Percentiles rank a stretch among this genome's conserved stretches.
Conservation (phyloP, 2,797 vertebrate genomes). For the Alfaro cultratus region DNA sequence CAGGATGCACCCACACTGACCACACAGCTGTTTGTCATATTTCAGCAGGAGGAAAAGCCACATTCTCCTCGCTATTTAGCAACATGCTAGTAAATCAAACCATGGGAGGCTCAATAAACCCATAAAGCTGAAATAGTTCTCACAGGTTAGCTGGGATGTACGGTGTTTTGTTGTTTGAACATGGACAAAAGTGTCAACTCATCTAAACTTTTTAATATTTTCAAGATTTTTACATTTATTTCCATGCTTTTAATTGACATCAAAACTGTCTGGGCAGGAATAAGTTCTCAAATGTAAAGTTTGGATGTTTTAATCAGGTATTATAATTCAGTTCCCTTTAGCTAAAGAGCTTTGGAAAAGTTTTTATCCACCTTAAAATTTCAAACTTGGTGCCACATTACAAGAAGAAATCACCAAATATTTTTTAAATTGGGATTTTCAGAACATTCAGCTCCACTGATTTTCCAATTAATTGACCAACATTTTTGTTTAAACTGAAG, state of each 20-base stretch:
- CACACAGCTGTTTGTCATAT: neutral
- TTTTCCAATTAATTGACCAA: no score
- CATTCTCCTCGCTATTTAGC: neutral
- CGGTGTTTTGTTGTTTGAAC: neutral
- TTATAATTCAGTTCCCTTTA: neutral
- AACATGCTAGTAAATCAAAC: conserved; percentile 1
- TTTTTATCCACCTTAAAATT: neutral
- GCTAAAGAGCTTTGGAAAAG: neutral
- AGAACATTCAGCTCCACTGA: no score
- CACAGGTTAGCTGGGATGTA: neutral
- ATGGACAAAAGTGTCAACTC: neutral
- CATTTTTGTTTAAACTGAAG: no score
- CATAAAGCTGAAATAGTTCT: neutral
- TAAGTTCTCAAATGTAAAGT: neutral
- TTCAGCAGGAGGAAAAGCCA: neutral
- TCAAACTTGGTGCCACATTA: neutral
- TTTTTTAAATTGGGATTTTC: neutral
- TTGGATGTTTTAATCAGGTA: neutral
- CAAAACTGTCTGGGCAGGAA: neutral
- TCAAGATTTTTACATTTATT: neutral
- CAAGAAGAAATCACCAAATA: neutral
- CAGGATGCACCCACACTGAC: conserved; percentile 6
- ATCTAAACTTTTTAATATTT: neutral
- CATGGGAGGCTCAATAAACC: neutral
- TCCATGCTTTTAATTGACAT: neutral